Percentiles rank a stretch among this genome's conserved stretches.
phyloP scores from a whole-genome alignment of 2,113 vertebrate genomes.

The Eretmochelys imbricata region DNA sequence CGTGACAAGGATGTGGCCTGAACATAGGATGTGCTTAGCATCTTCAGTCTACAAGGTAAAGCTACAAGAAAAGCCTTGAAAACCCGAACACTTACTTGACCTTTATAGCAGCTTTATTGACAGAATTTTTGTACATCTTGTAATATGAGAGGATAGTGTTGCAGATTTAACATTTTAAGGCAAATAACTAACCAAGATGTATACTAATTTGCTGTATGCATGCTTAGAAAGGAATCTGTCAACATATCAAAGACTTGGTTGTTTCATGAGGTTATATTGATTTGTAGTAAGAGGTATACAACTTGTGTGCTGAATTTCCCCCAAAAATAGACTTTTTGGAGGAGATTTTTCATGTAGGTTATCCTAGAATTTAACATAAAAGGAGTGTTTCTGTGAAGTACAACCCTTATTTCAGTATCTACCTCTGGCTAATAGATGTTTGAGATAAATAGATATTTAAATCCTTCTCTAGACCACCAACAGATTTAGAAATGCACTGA shows the following conservation, averaged over 20 bases:
- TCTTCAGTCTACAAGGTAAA: slow-evolving; percentile 53
- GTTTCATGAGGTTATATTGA: not conserved
- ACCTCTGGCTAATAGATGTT: not conserved
- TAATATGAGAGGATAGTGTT: not conserved
- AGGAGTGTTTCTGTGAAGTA: not conserved
- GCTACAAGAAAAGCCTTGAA: slow-evolving; percentile 14
- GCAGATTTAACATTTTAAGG: not conserved
- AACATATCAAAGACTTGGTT: not conserved
- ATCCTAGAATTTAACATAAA: not conserved
- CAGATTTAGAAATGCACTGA: slow-evolving; percentile 18
- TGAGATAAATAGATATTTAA: not conserved
- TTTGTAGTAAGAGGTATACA: not conserved
- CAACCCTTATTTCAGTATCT: not conserved
- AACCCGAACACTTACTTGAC: slow-evolving; percentile 24
- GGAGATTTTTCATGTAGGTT: not conserved
- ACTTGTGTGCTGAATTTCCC: not conserved
- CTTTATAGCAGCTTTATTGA: slow-evolving; percentile 57
- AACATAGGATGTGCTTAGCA: not conserved
- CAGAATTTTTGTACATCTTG: slow-evolving; percentile 27
- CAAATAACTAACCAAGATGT: not conserved
- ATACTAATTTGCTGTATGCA: not conserved
- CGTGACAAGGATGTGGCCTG: not conserved
- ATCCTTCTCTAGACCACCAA: not conserved
- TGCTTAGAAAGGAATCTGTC: not conserved
- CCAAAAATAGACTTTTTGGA: not conserved